These are phyloP conservation scores for Sphaerodactylus townsendi DNA, from an alignment of 2,113 vertebrate genomes.

Conservation along the genomic window DNA sequence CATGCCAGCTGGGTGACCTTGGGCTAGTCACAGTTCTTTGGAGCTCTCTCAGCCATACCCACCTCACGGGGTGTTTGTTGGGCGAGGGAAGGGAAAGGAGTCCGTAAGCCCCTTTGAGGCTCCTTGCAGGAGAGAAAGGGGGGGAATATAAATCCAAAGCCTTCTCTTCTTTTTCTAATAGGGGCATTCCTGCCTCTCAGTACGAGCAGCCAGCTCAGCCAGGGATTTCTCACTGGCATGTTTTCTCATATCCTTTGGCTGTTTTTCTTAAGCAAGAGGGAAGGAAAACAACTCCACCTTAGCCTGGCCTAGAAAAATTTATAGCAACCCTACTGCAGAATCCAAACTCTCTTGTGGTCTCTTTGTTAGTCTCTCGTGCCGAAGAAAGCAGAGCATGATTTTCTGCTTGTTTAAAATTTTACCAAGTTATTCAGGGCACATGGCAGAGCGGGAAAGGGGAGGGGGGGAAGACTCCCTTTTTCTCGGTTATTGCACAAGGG, in stretches of 20 bases:
- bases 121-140: neutral
- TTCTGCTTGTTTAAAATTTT: neutral
- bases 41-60: no score
- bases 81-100: no score
- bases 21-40: no score
- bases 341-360: constrained; percentile 3
- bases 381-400: neutral
- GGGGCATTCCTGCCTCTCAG: neutral
- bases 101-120: no score
- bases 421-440: constrained; percentile 1
- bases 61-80: no score
- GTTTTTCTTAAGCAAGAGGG: neutral
- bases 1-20: no score
- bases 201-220: neutral
- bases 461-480: neutral
- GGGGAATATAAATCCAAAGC: no score
- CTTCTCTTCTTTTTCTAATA: no score
- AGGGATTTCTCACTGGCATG: neutral
- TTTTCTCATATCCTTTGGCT: neutral
- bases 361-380: constrained; percentile 1
- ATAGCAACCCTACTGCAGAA: neutral
- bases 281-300: neutral
- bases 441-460: constrained; percentile 10
- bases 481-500: rapidly evolving
- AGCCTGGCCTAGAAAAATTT: neutral